phyloP scores from a whole-genome alignment of 2,113 vertebrate genomes.

The Platysternon megacephalum region DNA sequence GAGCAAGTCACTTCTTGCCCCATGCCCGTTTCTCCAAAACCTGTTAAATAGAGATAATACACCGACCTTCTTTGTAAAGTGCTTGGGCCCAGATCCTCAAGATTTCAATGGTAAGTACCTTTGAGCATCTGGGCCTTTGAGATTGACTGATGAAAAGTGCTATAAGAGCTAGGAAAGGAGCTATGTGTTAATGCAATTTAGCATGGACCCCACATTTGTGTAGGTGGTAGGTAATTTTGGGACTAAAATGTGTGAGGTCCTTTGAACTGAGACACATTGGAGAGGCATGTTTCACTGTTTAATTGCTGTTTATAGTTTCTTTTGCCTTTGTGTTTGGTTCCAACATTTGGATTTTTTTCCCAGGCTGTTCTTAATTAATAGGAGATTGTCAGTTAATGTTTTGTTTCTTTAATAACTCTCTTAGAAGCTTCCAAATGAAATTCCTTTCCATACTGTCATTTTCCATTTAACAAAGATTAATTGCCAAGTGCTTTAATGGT shows the following conservation, averaged over 20 bases:
- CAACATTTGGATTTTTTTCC: background rate
- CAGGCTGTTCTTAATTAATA: background rate
- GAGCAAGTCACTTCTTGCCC: background rate
- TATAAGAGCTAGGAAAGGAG: background rate
- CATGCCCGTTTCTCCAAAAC: background rate
- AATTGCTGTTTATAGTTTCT: background rate
- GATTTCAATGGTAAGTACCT: background rate
- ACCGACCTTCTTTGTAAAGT: too few relatives aligned
- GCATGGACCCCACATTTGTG: background rate
- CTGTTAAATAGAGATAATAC: background rate
- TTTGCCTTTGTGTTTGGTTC: background rate
- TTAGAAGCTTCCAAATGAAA: background rate
- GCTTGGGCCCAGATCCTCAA: background rate
- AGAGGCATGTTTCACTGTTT: background rate
- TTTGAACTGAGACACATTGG: background rate
- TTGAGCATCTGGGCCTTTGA: background rate
- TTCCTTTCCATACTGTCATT: background rate
- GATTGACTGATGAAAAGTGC: background rate
- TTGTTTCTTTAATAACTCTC: background rate
- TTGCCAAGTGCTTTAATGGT: background rate
- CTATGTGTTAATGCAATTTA: background rate
- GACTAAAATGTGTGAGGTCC: background rate
- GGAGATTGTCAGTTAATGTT: background rate
- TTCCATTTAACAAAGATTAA: background rate
- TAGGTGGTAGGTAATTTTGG: background rate